Evolutionary conservation across 2,113 vertebrate species (phyloP).

Genomic region (Hemicordylus capensis): DNA sequence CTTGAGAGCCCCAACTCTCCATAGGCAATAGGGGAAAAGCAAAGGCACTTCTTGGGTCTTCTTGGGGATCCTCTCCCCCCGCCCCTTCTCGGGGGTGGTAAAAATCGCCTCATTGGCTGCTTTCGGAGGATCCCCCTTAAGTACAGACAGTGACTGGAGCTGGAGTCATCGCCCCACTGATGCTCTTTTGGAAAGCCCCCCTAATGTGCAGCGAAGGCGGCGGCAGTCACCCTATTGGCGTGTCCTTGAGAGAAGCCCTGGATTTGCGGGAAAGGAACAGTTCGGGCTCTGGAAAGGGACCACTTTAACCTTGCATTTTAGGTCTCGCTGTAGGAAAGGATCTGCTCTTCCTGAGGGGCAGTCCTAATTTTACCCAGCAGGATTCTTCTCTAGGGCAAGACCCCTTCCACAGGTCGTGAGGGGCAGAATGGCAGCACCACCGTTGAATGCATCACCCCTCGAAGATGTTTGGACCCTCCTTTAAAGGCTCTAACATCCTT

Average conservation of each 20-base stretch:
- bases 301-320: too few relatives aligned
- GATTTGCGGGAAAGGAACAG: neutral
- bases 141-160: too few relatives aligned
- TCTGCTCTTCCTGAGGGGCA: neutral
- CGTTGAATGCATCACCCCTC: neutral
- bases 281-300: neutral
- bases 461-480: neutral
- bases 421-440: too few relatives aligned
- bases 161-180: neutral
- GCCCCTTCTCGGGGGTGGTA: neutral
- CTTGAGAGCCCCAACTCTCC: neutral
- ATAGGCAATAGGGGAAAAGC: too few relatives aligned
- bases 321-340: neutral
- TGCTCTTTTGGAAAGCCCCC: neutral
- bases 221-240: neutral
- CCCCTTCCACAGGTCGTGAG: neutral
- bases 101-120: neutral
- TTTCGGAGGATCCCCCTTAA: neutral
- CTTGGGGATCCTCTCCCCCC: neutral
- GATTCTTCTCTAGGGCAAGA: neutral
- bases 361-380: neutral
- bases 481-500: neutral
- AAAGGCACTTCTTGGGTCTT: neutral
- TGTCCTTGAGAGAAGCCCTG: slow-evolving; percentile 1
- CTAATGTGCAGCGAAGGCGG: neutral